A percentile compares a stretch with the other conserved stretches of the same genome.
phyloP scores from a whole-genome alignment of 2,113 vertebrate genomes.

The Pseudorasbora parva region DNA sequence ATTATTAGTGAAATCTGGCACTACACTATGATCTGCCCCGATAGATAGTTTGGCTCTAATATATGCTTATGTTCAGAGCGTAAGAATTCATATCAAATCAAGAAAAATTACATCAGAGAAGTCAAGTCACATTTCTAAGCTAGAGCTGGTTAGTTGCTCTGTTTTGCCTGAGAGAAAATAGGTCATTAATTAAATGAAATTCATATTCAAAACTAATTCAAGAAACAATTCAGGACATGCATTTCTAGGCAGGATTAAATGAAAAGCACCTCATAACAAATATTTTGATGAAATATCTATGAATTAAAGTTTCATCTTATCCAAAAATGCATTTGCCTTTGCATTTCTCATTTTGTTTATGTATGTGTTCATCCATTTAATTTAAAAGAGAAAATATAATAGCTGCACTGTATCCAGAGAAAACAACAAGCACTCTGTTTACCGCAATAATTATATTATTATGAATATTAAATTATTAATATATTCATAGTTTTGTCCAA shows the following conservation, averaged over 20 bases:
- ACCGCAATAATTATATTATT: too few relatives aligned
- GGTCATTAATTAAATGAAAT: background rate
- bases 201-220: background rate
- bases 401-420: too few relatives aligned
- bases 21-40: background rate
- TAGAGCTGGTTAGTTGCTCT: background rate
- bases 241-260: background rate
- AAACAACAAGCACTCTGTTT: too few relatives aligned
- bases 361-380: too few relatives aligned
- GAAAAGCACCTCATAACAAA: too few relatives aligned
- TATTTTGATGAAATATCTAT: too few relatives aligned
- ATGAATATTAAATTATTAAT: background rate
- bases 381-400: too few relatives aligned
- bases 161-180: background rate
- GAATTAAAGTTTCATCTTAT: too few relatives aligned
- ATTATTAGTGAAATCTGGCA: background rate
- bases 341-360: too few relatives aligned
- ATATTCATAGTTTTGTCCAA: background rate
- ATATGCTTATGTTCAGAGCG: background rate
- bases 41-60: background rate
- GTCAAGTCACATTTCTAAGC: background rate
- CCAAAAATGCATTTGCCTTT: too few relatives aligned
- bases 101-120: background rate
- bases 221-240: background rate
- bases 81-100: background rate